A percentile compares a stretch with the other conserved stretches of the same genome.
These are phyloP conservation scores for Meteorus colon DNA, from an alignment of 2,888 invertebrate species.

Conservation along the genomic window DNA sequence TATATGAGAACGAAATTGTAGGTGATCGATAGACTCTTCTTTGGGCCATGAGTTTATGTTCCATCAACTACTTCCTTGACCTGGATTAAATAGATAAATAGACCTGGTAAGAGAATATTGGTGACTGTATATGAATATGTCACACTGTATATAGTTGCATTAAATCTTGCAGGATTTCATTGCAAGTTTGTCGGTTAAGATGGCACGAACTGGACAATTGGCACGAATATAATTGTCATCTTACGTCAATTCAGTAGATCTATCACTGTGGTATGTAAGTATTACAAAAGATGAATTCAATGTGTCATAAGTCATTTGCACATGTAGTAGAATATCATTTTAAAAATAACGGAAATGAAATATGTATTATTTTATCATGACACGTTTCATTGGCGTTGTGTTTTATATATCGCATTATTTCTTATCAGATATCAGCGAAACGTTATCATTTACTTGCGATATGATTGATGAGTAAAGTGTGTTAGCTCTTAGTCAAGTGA, in stretches of 20 bases:
- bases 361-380: constrained; percentile 1
- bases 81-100: constrained; percentile 29
- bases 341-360: not conserved
- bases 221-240: constrained; percentile 11
- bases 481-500: not conserved
- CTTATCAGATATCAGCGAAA: constrained; percentile 3
- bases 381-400: not conserved
- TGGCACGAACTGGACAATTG: constrained; percentile 3
- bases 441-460: not conserved
- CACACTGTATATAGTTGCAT: not conserved
- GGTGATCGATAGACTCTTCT: constrained; percentile 36
- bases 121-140: not conserved
- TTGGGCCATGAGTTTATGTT: not conserved
- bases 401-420: not conserved
- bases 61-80: constrained; percentile 37
- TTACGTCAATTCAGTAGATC: not conserved
- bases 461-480: not conserved
- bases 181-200: not conserved
- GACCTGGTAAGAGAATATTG: not conserved
- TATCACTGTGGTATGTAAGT: not conserved
- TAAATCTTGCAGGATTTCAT: not conserved
- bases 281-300: not conserved
- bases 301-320: not conserved
- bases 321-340: not conserved
- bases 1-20: constrained; percentile 23